Evolutionary conservation across 2,797 vertebrate species (phyloP), one percentile per base, ranked within the genome.

Genomic region (Brachymystax lenok): DNA sequence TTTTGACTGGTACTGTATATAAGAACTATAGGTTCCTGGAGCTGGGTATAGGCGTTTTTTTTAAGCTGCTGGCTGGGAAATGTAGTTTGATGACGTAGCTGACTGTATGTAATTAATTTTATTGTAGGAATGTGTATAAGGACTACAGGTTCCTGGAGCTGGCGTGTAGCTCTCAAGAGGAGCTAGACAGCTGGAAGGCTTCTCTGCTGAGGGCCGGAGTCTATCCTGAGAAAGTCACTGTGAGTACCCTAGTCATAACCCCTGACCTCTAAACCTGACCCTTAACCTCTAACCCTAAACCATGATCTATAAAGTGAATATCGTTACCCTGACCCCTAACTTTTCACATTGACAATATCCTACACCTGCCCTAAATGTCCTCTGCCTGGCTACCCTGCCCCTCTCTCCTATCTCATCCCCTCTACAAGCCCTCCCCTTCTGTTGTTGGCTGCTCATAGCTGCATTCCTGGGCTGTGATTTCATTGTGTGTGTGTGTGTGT

Each of bases 151-250:
- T 94, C 91, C 93, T 98, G 69, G 69, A 71, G 69, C 16, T 71
- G 46, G 46, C 96, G 73, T 97, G 96, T 87, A 94, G 94, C 88
- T 94, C 95, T 72, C 96, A 96, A 86, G 97, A 97, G 89, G 97
- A 98, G 80, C 86, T 97, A 87, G 96, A 98, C 94, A 96, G 96
- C 95, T 98, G 97, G 97, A 98, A 97, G 90, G 95, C 95, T 16
- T 98, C 97, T 86, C 91, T 98, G 70, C 93, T 98, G 0, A 95
- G 96, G 85, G 97, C 97, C 1, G 96, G 97, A 81, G 96, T 98
- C 86, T 96, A 97, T 94, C 93, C 93, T n/a, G 94, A 94, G 94
- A 91, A 94, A 94, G 92, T 94, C 90, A 90, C 94, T 52, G 96
- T 97, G 84, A 95, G 97, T 90, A 24, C 12, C 21, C 24, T 66